Conservation (phyloP, 2,888 invertebrate genomes). For the Diaphora mendica region DNA sequence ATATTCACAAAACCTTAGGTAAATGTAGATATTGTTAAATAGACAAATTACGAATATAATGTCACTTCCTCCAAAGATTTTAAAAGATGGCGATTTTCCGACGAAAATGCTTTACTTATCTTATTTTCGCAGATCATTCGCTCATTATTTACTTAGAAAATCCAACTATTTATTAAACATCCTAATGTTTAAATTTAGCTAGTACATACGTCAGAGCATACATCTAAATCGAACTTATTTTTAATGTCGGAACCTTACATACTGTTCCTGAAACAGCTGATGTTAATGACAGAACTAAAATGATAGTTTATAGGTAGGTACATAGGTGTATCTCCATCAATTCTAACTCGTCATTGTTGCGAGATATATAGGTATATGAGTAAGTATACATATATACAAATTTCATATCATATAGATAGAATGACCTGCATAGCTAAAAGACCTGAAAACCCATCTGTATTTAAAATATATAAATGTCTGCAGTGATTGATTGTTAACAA, state of each 20-base stretch:
- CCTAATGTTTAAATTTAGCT: not conserved
- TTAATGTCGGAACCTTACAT: not conserved
- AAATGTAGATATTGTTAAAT: not conserved
- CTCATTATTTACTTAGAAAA: not conserved
- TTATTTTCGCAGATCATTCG: not conserved
- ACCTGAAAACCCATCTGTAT: conserved; percentile 23
- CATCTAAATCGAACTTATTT: not conserved
- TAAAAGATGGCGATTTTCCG: not conserved
- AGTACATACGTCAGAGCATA: not conserved
- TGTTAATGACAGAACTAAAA: not conserved
- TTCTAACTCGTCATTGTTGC: conserved; percentile 34
- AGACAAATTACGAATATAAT: not conserved
- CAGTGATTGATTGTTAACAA: conserved; percentile 5
- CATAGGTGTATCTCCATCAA: conserved; percentile 6
- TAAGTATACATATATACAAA: conserved; percentile 13
- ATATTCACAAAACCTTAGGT: not conserved
- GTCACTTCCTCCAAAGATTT: not conserved
- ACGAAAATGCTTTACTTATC: not conserved
- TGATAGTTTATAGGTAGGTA: not conserved
- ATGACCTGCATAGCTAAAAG: conserved; percentile 45
- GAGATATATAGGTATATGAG: conserved; percentile 19
- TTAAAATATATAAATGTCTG: conserved; percentile 2
- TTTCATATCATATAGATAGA: conserved; percentile 19
- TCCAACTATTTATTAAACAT: not conserved
- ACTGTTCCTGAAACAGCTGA: conserved; percentile 39